Evolutionary conservation across 2,888 invertebrate species (phyloP).

Genomic region (Girardia tigrina): DNA sequence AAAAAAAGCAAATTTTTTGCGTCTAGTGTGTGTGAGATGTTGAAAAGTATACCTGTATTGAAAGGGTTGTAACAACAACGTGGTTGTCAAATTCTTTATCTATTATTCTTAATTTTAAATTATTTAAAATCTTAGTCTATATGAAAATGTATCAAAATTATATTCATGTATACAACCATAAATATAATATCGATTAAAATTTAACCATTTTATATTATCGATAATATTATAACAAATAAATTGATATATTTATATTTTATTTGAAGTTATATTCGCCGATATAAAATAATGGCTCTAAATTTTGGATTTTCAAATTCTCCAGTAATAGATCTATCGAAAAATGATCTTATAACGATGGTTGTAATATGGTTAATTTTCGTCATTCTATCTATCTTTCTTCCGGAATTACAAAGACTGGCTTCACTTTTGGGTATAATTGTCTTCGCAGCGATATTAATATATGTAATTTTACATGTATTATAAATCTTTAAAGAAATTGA

Average conservation of each 20-base stretch:
- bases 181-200: no score
- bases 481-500: no score
- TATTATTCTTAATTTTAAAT: no score
- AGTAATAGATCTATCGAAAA: neutral
- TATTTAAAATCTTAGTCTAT: no score
- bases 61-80: no score
- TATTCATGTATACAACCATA: no score
- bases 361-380: neutral
- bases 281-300: neutral
- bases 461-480: neutral
- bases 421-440: neutral
- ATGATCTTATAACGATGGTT: slow-evolving; percentile 5
- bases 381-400: neutral
- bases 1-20: no score
- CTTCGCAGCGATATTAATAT: neutral
- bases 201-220: no score
- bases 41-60: no score
- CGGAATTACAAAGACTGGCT: neutral
- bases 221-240: neutral
- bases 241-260: neutral
- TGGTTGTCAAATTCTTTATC: no score
- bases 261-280: neutral
- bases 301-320: neutral
- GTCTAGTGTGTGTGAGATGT: no score
- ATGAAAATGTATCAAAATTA: no score